Evolutionary conservation across 2,797 vertebrate genomes (phyloP).

Genomic region (Anguilla anguilla): DNA sequence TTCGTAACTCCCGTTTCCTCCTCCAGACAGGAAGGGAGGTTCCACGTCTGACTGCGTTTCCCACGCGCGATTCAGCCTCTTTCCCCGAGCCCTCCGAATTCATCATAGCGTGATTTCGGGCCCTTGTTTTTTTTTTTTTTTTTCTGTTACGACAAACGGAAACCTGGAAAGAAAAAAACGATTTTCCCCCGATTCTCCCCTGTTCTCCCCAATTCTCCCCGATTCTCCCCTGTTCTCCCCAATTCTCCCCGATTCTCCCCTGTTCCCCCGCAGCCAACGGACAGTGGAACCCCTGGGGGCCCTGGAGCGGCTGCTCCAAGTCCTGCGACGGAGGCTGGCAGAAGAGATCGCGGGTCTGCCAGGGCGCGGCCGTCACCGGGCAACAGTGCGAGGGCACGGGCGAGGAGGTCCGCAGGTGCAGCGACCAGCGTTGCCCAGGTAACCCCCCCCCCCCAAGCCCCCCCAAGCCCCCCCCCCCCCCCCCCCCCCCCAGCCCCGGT

Average conservation of each 20-base stretch:
- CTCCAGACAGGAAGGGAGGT: neutral
- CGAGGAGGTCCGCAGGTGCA: conserved; percentile 93
- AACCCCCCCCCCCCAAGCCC: conserved; percentile 53
- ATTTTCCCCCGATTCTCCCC: too few species aligned
- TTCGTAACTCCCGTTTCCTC: too few species aligned
- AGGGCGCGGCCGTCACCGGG: conserved; percentile 84
- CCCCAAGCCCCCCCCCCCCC: conserved; percentile 38
- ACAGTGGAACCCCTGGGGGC: conserved; percentile 97
- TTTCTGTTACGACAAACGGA: too few species aligned
- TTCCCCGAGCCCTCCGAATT: neutral
- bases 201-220: too few species aligned
- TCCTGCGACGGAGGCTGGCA: conserved; percentile 97
- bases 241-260: too few species aligned
- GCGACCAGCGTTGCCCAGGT: conserved; percentile 96
- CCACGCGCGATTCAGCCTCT: neutral
- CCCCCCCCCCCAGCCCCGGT: neutral
- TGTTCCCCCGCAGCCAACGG: conserved; percentile 80
- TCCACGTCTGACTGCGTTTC: neutral
- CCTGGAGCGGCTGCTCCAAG: conserved; percentile 96
- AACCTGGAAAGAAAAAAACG: too few species aligned
- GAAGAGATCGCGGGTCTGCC: conserved; percentile 86
- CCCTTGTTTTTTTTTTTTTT: neutral
- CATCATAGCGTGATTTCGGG: neutral
- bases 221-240: too few species aligned
- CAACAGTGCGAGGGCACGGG: conserved; percentile 90